Evolutionary conservation across 2,113 vertebrate species (phyloP).

Genomic region (Cairina moschata): DNA sequence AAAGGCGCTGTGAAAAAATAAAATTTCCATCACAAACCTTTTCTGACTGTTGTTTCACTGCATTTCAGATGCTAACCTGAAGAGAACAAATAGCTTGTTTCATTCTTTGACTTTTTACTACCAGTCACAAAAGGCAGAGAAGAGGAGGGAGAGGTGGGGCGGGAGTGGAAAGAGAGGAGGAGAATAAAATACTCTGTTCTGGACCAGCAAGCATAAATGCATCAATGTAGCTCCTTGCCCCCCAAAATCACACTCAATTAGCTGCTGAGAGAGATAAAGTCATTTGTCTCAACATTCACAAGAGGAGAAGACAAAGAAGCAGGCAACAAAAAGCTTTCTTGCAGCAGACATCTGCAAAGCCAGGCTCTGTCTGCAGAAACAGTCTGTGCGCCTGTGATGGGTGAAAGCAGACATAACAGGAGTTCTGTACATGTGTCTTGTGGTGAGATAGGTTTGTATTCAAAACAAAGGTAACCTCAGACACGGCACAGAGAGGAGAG

Average conservation of each 20-base stretch:
- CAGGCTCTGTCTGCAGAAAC: background rate
- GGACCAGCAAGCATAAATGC: background rate
- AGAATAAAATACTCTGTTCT: slow-evolving; percentile 11
- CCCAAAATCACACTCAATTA: slow-evolving; percentile 3
- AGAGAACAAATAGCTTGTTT: slow-evolving; percentile 6
- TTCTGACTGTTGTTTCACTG: background rate
- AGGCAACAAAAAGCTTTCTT: slow-evolving; percentile 10
- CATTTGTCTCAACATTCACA: slow-evolving; percentile 17
- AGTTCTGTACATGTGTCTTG: background rate
- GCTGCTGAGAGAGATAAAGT: background rate
- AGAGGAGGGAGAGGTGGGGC: background rate
- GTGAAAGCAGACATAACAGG: background rate
- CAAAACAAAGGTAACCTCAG: background rate
- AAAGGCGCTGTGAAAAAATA: background rate
- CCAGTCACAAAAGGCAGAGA: background rate
- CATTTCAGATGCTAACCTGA: background rate
- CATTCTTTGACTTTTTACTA: background rate
- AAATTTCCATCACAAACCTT: background rate
- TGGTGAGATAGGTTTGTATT: background rate
- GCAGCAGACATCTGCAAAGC: background rate
- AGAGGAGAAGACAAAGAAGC: slow-evolving; percentile 5
- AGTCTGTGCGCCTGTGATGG: background rate
- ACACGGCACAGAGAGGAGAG: background rate
- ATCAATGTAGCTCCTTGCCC: background rate
- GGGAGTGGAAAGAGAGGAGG: background rate